Evolutionary conservation across 2,797 vertebrate species (phyloP), one percentile per base, ranked within the genome.

Genomic region (Gymnoscopelus microlampas): DNA sequence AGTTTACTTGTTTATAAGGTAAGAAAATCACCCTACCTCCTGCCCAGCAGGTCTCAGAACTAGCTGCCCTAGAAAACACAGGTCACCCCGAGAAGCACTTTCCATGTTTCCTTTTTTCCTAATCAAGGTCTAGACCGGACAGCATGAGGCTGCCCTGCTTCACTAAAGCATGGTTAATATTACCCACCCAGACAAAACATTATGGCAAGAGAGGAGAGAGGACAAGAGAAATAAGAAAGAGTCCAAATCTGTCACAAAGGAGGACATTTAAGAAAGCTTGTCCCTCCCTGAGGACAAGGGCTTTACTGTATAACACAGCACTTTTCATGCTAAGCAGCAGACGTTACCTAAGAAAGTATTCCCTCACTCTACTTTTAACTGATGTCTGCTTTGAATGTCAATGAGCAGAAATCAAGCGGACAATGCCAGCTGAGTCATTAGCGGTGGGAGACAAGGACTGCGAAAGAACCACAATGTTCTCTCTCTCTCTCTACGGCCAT

Each of bases 301-400:
- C 70, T 35, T 35, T 75, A 58, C 54, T 76, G 47, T 59, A 62
- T 68, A 78, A 85, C 75, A 73, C 54, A 60, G 15, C 50, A 74
- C 83, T 92, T 90, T 91, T 85, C 85, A 77, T 75, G 66, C 61
- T 54, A 47, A 71, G 66, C 80, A 88, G 81, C 81, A 93, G 91
- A 94, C 93, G 13, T 93, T 88, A 93, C 89, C 90, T 91, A 91
- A 93, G 82, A 77, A 74, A 78, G 82, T 24, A 62, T 71, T 82
- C 74, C 67, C 57, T 65, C 8, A 39, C 76, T 74, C 67, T 66
- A 71, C 62, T 76, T 83, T 84, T 86, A 82, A 85, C 82, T 60
- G 69, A 73, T 77, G 82, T 76, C 75, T 82, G 81, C 72, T 82
- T 71, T 81, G 72, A 84, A 88, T 80, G 71, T 86, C 81, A 83